Evolutionary conservation across 2,113 vertebrate species (phyloP), one percentile per base, ranked within the genome.

Genomic region (Taxidea taxus): DNA sequence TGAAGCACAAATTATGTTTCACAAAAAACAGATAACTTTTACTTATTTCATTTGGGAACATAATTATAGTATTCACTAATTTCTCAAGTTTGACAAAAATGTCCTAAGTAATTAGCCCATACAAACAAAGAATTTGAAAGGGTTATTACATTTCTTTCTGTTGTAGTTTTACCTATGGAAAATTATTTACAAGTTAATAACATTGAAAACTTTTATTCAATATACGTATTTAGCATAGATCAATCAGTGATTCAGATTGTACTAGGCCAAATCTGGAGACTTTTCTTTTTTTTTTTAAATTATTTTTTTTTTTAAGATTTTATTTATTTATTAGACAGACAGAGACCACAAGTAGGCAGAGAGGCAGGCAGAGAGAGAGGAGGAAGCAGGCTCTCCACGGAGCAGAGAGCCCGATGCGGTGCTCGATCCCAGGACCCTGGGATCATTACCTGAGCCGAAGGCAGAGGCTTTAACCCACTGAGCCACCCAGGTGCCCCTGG

Each of bases 11-110:
- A 95, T 97, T 97, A 82, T 90, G 85, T 94, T 94, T 96, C 64
- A 94, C 47, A 83, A 34, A 80, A 85, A 96, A 66, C 4, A 88
- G 15, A 58, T 54, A 90, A 90, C 58, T 93, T 97, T 85, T 72
- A 37, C 54, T 88, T 95, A 37, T 42, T 91, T 95, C 54, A 94
- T 95, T 90, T 96, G 77, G 72, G 44, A 96, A 75, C 51, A 78
- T 94, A 98, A 98, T 97, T 95, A 92, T 5, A 97, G 87, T 94
- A 92, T 95, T 94, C 92, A 23, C 20, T 89, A 68, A 85, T 86
- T 83, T 93, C 49, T 95, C 60, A 86, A 74, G 54, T 94, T 95
- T 97, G 42, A 94, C 31, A 97, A 60, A 94, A 95, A 62, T 78
- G 13, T 87, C 64, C 56, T 39, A 72, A 93, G 31, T 95, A 91